phyloP scores from a whole-genome alignment of 1,140 invertebrate species.

The Centruroides sculpturatus region DNA sequence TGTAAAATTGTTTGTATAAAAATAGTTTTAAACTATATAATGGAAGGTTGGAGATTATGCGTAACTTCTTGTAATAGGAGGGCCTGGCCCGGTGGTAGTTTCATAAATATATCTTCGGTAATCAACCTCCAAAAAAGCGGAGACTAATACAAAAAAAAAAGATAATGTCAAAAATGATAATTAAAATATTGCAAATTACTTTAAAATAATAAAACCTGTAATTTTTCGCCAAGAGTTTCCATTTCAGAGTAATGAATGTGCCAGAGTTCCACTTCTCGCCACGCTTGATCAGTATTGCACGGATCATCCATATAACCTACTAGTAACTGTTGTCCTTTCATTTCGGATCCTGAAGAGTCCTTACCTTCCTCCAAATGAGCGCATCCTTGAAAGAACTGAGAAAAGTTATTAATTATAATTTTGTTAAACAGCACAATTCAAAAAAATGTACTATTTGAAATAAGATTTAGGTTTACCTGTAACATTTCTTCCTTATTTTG shows the following conservation, averaged over 20 bases:
- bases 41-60: constrained; percentile 8
- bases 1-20: background rate
- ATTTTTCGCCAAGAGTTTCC: constrained; percentile 10
- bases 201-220: constrained; percentile 1
- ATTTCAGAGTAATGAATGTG: constrained; percentile 35
- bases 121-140: constrained; percentile 15
- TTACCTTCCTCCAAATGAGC: no score
- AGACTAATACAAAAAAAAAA: background rate
- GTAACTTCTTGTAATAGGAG: constrained; percentile 14
- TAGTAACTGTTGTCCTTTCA: background rate
- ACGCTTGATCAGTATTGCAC: constrained; percentile 40
- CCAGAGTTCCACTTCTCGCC: constrained; percentile 37
- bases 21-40: background rate
- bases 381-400: no score
- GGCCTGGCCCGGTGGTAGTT: constrained; percentile 19
- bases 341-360: background rate
- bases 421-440: no score
- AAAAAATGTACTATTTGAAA: no score
- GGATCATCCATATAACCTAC: constrained; percentile 38
- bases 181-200: no score
- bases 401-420: no score
- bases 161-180: no score
- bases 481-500: no score
- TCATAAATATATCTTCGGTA: constrained; percentile 21
- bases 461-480: no score